These are phyloP conservation scores for Acromyrmex echinatior DNA, from an alignment of 1,140 invertebrate genomes.

Conservation along the genomic window DNA sequence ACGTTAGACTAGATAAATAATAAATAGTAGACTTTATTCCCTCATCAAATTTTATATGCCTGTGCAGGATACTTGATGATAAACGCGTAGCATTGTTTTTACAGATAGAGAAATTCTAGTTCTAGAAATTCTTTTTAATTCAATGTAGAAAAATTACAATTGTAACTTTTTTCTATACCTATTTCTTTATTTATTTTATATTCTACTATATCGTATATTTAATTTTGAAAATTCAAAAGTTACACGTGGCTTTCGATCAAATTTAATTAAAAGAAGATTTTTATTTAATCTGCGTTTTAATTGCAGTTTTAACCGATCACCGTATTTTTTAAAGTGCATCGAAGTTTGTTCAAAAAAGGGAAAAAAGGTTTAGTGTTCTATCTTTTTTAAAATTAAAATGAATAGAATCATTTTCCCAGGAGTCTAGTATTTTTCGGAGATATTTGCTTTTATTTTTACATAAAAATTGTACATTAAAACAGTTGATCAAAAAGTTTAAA, in stretches of 20 bases:
- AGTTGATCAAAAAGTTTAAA: conserved; percentile 19
- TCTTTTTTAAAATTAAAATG: conserved; percentile 7
- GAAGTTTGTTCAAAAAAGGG: conserved; percentile 8
- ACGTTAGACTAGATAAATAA: neutral
- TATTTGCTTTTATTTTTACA: neutral
- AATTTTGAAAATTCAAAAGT: conserved; percentile 28
- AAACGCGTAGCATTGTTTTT: neutral
- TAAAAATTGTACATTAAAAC: neutral
- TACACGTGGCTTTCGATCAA: conserved; percentile 10
- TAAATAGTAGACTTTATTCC: neutral
- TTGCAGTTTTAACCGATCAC: neutral
- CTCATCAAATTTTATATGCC: neutral
- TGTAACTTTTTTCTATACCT: neutral
- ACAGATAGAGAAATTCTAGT: neutral
- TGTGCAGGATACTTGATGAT: neutral
- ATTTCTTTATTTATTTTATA: neutral
- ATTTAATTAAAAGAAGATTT: conserved; percentile 16
- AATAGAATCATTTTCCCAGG: neutral
- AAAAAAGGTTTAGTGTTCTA: neutral
- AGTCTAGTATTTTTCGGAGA: neutral
- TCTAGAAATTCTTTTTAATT: neutral
- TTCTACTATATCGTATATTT: neutral
- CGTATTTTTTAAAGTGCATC: conserved; percentile 17
- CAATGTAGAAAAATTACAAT: neutral
- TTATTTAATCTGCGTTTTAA: conserved; percentile 12